Evolutionary conservation across 2,888 invertebrate genomes (phyloP).

Genomic region (Drosophila testacea): DNA sequence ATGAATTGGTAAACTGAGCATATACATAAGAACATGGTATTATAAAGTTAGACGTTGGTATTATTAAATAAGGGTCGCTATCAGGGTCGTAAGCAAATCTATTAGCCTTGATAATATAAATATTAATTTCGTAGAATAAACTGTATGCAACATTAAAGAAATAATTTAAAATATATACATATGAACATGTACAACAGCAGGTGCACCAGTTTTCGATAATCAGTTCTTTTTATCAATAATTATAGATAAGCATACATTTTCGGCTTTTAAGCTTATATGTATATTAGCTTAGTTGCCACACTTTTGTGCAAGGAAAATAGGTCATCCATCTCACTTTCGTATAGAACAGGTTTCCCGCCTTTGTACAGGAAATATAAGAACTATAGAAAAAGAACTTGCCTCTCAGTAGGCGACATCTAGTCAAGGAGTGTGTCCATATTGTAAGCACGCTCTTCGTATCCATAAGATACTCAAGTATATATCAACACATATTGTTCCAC

Average conservation of each 20-base stretch:
- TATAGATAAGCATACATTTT: background rate
- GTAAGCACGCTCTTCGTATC: too few relatives aligned
- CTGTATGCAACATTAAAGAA: too few relatives aligned
- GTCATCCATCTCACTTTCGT: too few relatives aligned
- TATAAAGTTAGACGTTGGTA: too few relatives aligned
- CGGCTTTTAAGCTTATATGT: too few relatives aligned
- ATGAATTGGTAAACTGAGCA: background rate
- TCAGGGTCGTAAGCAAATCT: too few relatives aligned
- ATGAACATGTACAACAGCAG: background rate
- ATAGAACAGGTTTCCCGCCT: constrained; percentile 1
- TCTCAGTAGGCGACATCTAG: background rate
- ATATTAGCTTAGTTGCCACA: background rate
- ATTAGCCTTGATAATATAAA: too few relatives aligned
- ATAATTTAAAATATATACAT: too few relatives aligned
- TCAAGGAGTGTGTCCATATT: background rate
- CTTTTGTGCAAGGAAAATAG: background rate
- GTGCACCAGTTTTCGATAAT: background rate
- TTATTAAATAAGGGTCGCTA: too few relatives aligned
- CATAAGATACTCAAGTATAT: too few relatives aligned
- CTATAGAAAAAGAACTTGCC: background rate
- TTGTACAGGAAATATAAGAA: background rate
- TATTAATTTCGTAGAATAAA: too few relatives aligned
- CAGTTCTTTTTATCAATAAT: background rate
- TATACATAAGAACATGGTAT: background rate
- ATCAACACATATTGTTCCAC: background rate